Percentiles rank a stretch among this genome's conserved stretches.
Evolutionary conservation across 2,888 invertebrate genomes (phyloP).

Genomic region (Epistrophe grossulariae): DNA sequence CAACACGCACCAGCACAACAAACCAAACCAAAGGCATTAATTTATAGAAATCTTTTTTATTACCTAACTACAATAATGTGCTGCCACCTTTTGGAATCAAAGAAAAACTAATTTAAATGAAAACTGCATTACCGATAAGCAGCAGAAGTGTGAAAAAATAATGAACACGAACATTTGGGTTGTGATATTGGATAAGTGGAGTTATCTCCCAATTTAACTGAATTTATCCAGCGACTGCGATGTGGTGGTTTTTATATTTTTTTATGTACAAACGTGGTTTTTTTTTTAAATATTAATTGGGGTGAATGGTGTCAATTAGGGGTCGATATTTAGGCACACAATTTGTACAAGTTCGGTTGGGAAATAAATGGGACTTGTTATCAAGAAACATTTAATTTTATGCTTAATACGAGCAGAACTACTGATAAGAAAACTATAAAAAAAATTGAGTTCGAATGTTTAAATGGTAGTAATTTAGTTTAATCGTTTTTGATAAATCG

Average conservation of each 20-base stretch:
- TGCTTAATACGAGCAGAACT: neutral
- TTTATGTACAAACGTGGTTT: too few relatives aligned
- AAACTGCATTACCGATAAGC: constrained; percentile 47
- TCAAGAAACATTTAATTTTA: neutral
- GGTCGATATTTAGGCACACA: neutral
- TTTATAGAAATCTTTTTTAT: neutral
- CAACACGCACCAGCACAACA: constrained; percentile 28
- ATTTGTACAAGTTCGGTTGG: neutral
- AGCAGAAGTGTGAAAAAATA: neutral
- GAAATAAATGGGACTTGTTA: neutral
- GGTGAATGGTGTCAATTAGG: constrained; percentile 13
- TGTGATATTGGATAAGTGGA: constrained; percentile 30
- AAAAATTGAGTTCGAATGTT: neutral
- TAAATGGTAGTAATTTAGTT: neutral
- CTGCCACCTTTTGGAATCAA: constrained; percentile 48
- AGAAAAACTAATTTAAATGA: neutral
- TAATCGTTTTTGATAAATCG: neutral
- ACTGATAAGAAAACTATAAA: neutral
- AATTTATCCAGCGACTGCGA: neutral
- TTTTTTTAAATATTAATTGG: neutral
- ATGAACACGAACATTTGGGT: constrained; percentile 25
- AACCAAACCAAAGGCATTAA: neutral
- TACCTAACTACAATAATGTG: constrained; percentile 9
- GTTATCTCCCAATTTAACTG: neutral
- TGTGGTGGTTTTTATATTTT: neutral